Base-by-base conservation (phyloP, 2,888 invertebrate genomes). In the Agapostemon virescens region DNA sequence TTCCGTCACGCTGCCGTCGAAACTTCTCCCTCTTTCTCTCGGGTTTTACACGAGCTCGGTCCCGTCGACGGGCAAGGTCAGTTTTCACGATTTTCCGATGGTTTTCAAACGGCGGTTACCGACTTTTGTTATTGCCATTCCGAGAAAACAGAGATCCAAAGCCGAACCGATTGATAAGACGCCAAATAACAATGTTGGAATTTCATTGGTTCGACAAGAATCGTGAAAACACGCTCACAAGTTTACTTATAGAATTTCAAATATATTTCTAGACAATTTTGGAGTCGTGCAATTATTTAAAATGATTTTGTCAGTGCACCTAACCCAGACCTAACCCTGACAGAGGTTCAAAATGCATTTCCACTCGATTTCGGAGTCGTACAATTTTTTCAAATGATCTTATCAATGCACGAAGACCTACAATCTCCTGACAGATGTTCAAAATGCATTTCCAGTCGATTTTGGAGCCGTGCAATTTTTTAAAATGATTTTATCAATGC, bases 31-130 rank as follows among this genome's bases (percentile, higher is more conserved):
- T 30, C 26, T 58, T 30, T 58, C 58, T 61, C 58, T 11, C 20
- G 7, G 30, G 30, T 17, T 52, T 52, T 20, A 9, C 7, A 15
- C 26, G 17, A 33, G 42, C 33, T 36, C 6, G 38, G 70, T 66
- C 68, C 13, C 38, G 61, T 64, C 74, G 61, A 72, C 74, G 23
- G 15, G 26, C 70, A 71, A 76, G 82, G 79, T 77, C 79, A 72
- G 40, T 63, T 67, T 58, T 78, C 58, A 55, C 67, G 30, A 15
- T 40, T 52, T 13, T 15, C 11, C 45, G 20, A 17, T 20, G 7
- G 61, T 40, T 74, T 49, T 49, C 20, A 20, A 15, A 20, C 20
- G 17, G 52, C 7, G 23, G 5, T 15, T 52, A 2, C 55, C 26
- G 6, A 49, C n/a, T n/a, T 49, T 11, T 49, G n/a, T n/a, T n/a